Percentiles rank a stretch among this genome's conserved stretches.
Conservation (phyloP, 2,888 invertebrate genomes). For the Trachelus iudaicus region DNA sequence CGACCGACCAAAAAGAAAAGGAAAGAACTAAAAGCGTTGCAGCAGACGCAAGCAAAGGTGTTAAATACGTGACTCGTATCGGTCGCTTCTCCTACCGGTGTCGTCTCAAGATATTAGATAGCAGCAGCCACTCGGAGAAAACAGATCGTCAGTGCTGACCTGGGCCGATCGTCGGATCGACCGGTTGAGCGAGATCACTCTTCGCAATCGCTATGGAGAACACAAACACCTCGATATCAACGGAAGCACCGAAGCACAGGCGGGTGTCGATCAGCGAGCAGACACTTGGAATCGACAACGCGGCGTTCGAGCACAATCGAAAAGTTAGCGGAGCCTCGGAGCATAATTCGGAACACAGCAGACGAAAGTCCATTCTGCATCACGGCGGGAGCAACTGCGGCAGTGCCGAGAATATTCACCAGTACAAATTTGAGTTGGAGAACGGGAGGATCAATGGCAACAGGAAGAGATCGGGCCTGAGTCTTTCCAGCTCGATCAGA, state of each 20-base stretch:
- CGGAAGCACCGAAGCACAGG: slow-evolving; percentile 43
- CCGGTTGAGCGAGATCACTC: not conserved
- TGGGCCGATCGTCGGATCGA: slow-evolving; percentile 10
- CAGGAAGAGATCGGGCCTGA: slow-evolving; percentile 60
- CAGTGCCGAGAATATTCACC: slow-evolving; percentile 57
- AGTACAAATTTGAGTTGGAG: slow-evolving; percentile 58
- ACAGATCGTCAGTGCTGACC: not conserved
- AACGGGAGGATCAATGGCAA: slow-evolving; percentile 43
- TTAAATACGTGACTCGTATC: slow-evolving; percentile 32
- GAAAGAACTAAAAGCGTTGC: not conserved
- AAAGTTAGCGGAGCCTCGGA: slow-evolving; percentile 56
- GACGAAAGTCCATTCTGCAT: slow-evolving; percentile 58
- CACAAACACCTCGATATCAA: slow-evolving; percentile 29
- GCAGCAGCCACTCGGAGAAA: not conserved
- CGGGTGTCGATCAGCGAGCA: slow-evolving; percentile 62
- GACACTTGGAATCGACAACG: slow-evolving; percentile 57
- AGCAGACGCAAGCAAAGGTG: slow-evolving; percentile 39
- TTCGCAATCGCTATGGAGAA: slow-evolving; percentile 35
- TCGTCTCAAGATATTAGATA: slow-evolving; percentile 33
- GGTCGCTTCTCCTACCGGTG: slow-evolving; percentile 1
- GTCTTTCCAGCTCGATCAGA: slow-evolving; percentile 61
- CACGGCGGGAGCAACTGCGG: slow-evolving; percentile 49
- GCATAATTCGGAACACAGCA: slow-evolving; percentile 47
- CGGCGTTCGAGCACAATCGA: slow-evolving; percentile 54
- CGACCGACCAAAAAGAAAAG: not conserved